phyloP scores from a whole-genome alignment of 2,113 vertebrate genomes.

The Mormoops blainvillei region DNA sequence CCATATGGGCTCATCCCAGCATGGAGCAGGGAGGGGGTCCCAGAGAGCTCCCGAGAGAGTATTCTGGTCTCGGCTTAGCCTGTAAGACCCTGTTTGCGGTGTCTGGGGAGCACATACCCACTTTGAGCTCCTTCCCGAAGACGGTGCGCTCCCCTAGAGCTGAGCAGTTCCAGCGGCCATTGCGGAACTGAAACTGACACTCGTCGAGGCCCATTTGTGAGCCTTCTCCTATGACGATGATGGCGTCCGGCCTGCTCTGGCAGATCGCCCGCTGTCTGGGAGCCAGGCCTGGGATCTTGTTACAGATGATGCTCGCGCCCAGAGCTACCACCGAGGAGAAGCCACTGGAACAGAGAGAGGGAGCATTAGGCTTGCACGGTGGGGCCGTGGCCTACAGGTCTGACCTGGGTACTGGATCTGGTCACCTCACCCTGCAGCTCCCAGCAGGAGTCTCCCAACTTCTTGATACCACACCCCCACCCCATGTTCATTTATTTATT shows the following conservation, averaged over 20 bases:
- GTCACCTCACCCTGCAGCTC: not conserved
- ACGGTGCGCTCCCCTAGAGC: constrained; percentile 95
- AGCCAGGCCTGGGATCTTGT: constrained; percentile 96
- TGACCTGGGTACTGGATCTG: not conserved
- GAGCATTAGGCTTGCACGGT: constrained; percentile 10
- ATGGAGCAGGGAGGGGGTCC: not conserved
- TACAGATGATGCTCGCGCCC: constrained; percentile 98
- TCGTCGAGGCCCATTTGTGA: constrained; percentile 98
- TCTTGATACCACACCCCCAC: not conserved
- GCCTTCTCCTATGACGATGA: constrained; percentile 98
- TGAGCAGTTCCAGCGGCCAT: constrained; percentile 98
- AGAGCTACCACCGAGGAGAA: constrained; percentile 96
- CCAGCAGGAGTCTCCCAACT: not conserved
- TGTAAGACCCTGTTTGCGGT: rapidly evolving
- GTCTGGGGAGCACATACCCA: constrained; percentile 89
- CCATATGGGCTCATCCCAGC: rapidly evolving
- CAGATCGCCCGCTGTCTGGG: constrained; percentile 98
- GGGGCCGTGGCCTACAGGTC: not conserved
- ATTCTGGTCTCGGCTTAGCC: not conserved
- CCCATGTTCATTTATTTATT: not conserved
- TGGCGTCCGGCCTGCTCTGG: constrained; percentile 97
- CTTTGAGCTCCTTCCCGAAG: constrained; percentile 98
- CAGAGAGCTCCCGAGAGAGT: not conserved
- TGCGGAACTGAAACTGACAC: constrained; percentile 97
- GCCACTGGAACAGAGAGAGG: constrained; percentile 81